These are phyloP conservation scores for Echinarachnius parma DNA, from an alignment of 53 echinoderm and acorn worm genomes.

Conservation along the genomic window DNA sequence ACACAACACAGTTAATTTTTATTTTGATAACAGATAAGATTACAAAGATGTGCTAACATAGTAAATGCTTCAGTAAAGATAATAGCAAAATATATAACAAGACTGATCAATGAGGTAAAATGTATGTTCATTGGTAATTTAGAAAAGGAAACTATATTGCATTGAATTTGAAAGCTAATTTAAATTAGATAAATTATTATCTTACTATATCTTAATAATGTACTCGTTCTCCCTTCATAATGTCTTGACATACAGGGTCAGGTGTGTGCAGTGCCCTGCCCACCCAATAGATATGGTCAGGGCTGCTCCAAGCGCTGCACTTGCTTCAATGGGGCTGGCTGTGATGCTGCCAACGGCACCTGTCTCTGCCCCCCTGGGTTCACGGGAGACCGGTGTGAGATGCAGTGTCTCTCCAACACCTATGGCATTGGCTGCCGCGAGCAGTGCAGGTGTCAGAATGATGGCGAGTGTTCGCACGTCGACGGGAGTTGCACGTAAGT, in stretches of 20 bases:
- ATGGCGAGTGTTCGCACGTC: slow-evolving; percentile 58
- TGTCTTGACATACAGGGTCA: slow-evolving; percentile 44
- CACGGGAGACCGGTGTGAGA: slow-evolving; percentile 62
- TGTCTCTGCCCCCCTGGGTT: slow-evolving; percentile 56
- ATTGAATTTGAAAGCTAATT: too few relatives aligned
- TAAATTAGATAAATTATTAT: too few relatives aligned
- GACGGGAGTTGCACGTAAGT: slow-evolving; percentile 71
- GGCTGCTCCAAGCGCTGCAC: slow-evolving; percentile 55
- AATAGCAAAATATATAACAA: too few relatives aligned
- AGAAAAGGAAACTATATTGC: too few relatives aligned
- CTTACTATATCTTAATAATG: too few relatives aligned
- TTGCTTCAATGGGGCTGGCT: slow-evolving; percentile 58
- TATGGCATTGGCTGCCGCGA: slow-evolving; percentile 54
- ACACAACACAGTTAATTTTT: too few relatives aligned
- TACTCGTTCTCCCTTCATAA: background rate
- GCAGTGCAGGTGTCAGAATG: slow-evolving; percentile 68
- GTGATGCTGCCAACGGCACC: slow-evolving; percentile 55
- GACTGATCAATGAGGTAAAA: too few relatives aligned
- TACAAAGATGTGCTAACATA: too few relatives aligned
- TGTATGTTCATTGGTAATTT: too few relatives aligned
- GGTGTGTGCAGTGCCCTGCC: slow-evolving; percentile 69
- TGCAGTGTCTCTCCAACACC: slow-evolving; percentile 50
- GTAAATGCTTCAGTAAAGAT: too few relatives aligned
- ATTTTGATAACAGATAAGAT: too few relatives aligned
- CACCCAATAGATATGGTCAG: slow-evolving; percentile 47